These are phyloP conservation scores for Garra rufa DNA, from an alignment of 2,113 vertebrate species.

Conservation along the genomic window DNA sequence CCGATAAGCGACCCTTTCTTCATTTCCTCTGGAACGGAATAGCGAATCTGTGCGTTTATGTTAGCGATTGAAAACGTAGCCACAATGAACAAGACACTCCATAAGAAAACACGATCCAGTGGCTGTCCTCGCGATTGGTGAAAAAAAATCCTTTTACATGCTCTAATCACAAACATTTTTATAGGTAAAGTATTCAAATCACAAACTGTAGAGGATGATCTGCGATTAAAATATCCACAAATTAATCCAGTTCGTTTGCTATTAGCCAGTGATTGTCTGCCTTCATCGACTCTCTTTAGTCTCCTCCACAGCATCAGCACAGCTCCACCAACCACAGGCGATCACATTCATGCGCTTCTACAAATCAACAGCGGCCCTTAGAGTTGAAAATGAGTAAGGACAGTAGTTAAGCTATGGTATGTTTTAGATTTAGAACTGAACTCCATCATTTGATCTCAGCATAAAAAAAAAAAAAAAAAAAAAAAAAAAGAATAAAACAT, in stretches of 20 bases:
- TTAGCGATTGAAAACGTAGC: not conserved
- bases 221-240: not conserved
- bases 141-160: not conserved
- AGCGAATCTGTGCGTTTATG: conserved; percentile 64
- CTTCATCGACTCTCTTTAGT: conserved; percentile 4
- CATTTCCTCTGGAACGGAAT: conserved; percentile 76
- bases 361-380: conserved; percentile 55
- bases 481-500: not conserved
- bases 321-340: not conserved
- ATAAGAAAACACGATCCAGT: not conserved
- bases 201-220: not conserved
- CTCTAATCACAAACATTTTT: not conserved
- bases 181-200: not conserved
- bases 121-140: not conserved
- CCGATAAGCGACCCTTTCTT: conserved; percentile 71
- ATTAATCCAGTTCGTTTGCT: not conserved
- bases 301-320: conserved; percentile 4
- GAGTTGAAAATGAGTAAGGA: conserved; percentile 18
- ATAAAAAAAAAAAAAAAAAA: not conserved
- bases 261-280: not conserved
- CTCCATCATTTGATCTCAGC: not conserved
- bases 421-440: not conserved
- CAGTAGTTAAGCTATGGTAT: not conserved
- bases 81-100: conserved; percentile 7
- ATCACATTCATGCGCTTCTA: not conserved